A percentile compares a stretch with the other conserved stretches of the same genome.
phyloP scores from a whole-genome alignment of 2,113 vertebrate genomes.

The Chiloscyllium plagiosum region DNA sequence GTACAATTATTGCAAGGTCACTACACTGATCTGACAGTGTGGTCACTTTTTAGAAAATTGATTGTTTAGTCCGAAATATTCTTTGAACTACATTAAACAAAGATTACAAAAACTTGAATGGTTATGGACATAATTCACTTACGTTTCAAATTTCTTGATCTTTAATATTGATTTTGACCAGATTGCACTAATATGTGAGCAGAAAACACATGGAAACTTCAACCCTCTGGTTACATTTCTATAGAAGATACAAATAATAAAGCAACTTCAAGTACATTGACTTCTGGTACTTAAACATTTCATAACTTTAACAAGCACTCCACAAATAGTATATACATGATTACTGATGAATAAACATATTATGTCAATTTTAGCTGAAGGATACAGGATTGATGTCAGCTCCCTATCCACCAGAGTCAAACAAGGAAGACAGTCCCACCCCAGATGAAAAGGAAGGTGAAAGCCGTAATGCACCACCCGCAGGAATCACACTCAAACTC shows the following conservation, averaged over 20 bases:
- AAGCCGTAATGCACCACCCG: conserved; percentile 40
- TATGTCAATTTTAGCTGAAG: conserved; percentile 52
- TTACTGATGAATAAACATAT: neutral
- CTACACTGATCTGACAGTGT: neutral
- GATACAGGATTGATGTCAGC: conserved; percentile 60
- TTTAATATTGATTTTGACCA: neutral
- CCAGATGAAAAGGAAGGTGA: conserved; percentile 46
- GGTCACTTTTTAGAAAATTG: neutral
- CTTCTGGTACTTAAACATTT: neutral
- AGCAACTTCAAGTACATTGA: neutral
- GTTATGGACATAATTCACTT: neutral
- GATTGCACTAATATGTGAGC: neutral
- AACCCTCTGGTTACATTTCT: neutral
- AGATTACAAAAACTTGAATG: neutral
- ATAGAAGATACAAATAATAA: neutral
- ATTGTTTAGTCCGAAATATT: neutral
- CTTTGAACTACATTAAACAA: neutral
- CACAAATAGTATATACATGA: neutral
- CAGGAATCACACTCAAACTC: conserved; percentile 61
- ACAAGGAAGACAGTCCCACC: conserved; percentile 36
- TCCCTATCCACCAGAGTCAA: conserved; percentile 51
- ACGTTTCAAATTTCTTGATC: neutral
- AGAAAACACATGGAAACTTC: neutral
- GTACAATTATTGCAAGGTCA: neutral
- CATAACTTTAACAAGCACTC: neutral